These are phyloP conservation scores for Drosophila bunnanda DNA, from an alignment of 2,888 invertebrate species.

Conservation along the genomic window DNA sequence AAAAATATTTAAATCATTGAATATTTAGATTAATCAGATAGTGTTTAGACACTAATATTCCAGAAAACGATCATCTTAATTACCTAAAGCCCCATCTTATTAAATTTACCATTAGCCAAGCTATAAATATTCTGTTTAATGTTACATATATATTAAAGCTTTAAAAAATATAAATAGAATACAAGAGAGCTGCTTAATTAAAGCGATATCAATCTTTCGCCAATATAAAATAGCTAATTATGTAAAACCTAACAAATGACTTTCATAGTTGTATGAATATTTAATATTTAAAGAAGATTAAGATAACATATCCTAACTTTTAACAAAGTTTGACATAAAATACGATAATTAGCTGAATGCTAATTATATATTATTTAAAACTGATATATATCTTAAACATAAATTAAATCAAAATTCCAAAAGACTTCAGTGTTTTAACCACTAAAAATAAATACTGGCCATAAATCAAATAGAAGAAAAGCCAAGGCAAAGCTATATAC, in stretches of 20 bases:
- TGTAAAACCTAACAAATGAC: background rate
- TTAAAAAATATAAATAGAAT: background rate
- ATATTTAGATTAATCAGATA: background rate
- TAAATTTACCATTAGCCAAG: background rate
- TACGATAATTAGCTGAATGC: background rate
- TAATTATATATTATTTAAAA: background rate
- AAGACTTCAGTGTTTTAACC: background rate
- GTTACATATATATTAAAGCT: background rate
- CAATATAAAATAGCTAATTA: background rate
- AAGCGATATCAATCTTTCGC: background rate
- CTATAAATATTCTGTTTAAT: background rate
- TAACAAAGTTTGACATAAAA: background rate
- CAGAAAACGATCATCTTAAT: background rate
- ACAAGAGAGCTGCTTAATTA: background rate
- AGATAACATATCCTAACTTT: background rate
- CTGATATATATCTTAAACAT: background rate
- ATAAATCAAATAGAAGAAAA: background rate
- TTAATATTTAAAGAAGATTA: background rate
- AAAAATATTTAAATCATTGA: background rate
- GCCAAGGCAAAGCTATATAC: background rate
- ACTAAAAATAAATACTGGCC: constrained; percentile 2
- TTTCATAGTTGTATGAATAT: background rate
- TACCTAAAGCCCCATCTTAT: background rate
- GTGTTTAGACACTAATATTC: background rate
- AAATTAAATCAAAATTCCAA: background rate